These are phyloP conservation scores for Turnix velox DNA, from an alignment of 2,113 vertebrate species.

Conservation along the genomic window DNA sequence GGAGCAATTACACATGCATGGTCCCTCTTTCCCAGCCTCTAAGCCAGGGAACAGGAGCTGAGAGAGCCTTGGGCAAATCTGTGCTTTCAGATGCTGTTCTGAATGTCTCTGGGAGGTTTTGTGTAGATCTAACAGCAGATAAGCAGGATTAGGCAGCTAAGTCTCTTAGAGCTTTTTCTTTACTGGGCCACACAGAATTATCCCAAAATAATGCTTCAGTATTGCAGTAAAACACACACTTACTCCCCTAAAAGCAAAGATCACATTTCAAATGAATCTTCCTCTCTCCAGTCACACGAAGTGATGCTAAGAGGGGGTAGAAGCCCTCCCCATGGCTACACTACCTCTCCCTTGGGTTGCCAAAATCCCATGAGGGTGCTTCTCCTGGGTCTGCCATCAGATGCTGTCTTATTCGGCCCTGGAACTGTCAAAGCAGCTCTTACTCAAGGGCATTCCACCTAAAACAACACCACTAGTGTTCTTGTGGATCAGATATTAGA, in stretches of 20 bases:
- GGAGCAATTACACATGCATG: neutral
- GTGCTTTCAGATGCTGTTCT: neutral
- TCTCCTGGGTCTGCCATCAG: neutral
- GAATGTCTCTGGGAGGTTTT: neutral
- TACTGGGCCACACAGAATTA: neutral
- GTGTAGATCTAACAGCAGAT: neutral
- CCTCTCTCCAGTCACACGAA: rapidly evolving
- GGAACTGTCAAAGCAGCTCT: neutral
- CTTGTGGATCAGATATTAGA: neutral
- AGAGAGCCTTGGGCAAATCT: neutral
- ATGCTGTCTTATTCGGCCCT: neutral
- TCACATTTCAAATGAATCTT: neutral
- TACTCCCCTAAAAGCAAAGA: neutral
- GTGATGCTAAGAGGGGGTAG: neutral
- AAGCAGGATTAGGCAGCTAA: slow-evolving; percentile 14
- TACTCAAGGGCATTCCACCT: neutral
- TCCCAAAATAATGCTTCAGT: neutral
- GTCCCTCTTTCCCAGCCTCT: neutral
- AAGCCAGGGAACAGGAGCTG: neutral
- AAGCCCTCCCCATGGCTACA: neutral
- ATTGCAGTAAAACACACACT: neutral
- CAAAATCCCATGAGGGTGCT: rapidly evolving
- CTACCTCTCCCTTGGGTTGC: neutral
- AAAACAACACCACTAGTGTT: neutral
- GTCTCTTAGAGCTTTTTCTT: slow-evolving; percentile 13